Evolutionary conservation across 2,797 vertebrate species (phyloP), one percentile per base, ranked within the genome.

Genomic region (Mus caroli): DNA sequence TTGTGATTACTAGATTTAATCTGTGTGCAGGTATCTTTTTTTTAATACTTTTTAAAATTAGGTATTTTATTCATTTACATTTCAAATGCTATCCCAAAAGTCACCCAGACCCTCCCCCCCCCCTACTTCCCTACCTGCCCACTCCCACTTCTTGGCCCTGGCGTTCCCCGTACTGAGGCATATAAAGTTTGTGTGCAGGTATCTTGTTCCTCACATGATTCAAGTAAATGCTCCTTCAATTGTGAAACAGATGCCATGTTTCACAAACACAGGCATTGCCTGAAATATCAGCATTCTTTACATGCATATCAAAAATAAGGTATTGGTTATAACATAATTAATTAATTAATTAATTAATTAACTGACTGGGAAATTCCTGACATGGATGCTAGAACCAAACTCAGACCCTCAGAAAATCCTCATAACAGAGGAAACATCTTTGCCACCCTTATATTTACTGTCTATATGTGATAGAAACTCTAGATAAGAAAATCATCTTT

Each of bases 1-100:
- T 43, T 82, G 20, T 77, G 60, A 93, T 94, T 28, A 94, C 90
- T 22, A 91, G n/a, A 22, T 96, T 90, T 73, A 93, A 95, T 86
- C 2, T 56, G 7, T 62, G 75, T 60, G 83, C 58, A 78, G 43
- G 37, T 84, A 78, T 26, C 40, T 13, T 73, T 43, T 43, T 43
- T 43, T 3, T 4, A 43, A 43, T 43, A 43, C 4, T 43, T 43
- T 43, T 43, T 43, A 3, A 3, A 43, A 43, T 43, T 43, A 43
- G 43, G 43, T 43, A 43, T 43, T 43, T 43, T 43, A 3, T 43
- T 43, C 43, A 43, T 43, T 43, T 43, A 43, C 43, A 43, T 43
- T 43, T 43, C 43, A 43, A 43, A 43, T 43, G 43, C 43, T 43
- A 4, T 43, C 43, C 43, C 43, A 43, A 43, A 43, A 43, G 43